These are phyloP conservation scores for Epiblema foenella DNA, from an alignment of 2,888 invertebrate genomes.

Conservation along the genomic window DNA sequence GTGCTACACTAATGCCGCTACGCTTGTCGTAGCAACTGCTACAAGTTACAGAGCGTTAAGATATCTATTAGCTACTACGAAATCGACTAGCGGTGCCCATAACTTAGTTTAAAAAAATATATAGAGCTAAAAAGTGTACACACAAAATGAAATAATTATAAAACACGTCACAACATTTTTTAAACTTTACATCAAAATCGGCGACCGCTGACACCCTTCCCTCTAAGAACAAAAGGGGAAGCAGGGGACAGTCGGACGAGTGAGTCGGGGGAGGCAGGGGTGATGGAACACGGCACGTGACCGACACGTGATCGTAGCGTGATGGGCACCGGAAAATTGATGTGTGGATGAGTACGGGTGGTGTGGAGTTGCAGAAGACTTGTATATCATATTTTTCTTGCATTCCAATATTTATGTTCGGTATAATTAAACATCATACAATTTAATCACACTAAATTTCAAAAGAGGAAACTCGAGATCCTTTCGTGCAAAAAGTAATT, in stretches of 20 bases:
- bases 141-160: slow-evolving; percentile 3
- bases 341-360: slow-evolving; percentile 57
- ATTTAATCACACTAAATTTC: too few species aligned
- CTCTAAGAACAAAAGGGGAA: slow-evolving; percentile 45
- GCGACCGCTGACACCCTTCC: slow-evolving; percentile 40
- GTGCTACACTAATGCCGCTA: slow-evolving; percentile 13
- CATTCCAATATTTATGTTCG: too few species aligned
- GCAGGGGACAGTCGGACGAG: slow-evolving; percentile 46
- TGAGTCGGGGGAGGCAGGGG: slow-evolving; percentile 53
- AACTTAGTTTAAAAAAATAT: too few species aligned
- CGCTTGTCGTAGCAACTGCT: slow-evolving; percentile 34
- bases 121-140: neutral
- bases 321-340: slow-evolving; percentile 77
- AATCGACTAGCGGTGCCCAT: neutral
- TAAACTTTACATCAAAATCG: slow-evolving; percentile 36
- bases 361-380: slow-evolving; percentile 52
- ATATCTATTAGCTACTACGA: neutral
- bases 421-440: too few species aligned
- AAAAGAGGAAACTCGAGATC: too few species aligned
- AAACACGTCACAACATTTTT: slow-evolving; percentile 16
- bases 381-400: too few species aligned
- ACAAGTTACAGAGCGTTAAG: neutral
- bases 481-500: too few species aligned
- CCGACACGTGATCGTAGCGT: slow-evolving; percentile 67
- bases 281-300: slow-evolving; percentile 64